A percentile compares a stretch with the other conserved stretches of the same genome.
Evolutionary conservation across 2,888 invertebrate species (phyloP).

Genomic region (Helobdella robusta): DNA sequence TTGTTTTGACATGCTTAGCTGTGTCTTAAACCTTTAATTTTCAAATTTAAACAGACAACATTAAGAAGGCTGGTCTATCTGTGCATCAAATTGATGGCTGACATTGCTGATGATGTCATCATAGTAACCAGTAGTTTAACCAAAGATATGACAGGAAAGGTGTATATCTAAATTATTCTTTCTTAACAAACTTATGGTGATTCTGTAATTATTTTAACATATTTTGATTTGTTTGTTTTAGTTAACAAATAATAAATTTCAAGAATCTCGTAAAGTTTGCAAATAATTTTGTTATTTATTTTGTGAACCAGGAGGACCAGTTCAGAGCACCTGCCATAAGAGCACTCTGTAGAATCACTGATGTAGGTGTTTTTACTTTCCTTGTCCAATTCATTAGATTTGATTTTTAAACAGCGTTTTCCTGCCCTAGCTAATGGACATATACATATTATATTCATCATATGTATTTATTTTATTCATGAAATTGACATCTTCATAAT

Average conservation of each 20-base stretch:
- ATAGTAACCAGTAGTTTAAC: slow-evolving; percentile 90
- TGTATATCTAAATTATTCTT: slow-evolving; percentile 11
- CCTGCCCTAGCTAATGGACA: no score
- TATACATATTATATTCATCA: no score
- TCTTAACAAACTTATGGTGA: neutral
- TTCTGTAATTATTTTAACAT: neutral
- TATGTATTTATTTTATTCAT: no score
- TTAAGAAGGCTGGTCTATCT: slow-evolving; percentile 89
- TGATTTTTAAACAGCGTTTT: no score
- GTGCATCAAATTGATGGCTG: slow-evolving; percentile 78
- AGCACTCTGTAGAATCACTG: slow-evolving; percentile 92
- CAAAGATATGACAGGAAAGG: slow-evolving; percentile 86
- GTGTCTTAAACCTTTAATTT: neutral
- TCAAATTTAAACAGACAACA: slow-evolving; percentile 52
- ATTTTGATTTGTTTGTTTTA: neutral
- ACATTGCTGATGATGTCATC: slow-evolving; percentile 93
- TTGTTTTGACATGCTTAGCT: neutral
- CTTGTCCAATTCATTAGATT: no score
- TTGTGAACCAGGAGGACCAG: slow-evolving; percentile 63
- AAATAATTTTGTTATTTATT: neutral
- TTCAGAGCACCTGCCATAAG: slow-evolving; percentile 91
- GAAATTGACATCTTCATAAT: no score
- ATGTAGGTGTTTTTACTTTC: slow-evolving; percentile 54
- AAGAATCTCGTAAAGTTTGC: neutral
- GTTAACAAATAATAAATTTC: neutral